These are phyloP conservation scores for Acanthurus lineatus DNA, from an alignment of 2,797 vertebrate genomes.

Conservation along the genomic window DNA sequence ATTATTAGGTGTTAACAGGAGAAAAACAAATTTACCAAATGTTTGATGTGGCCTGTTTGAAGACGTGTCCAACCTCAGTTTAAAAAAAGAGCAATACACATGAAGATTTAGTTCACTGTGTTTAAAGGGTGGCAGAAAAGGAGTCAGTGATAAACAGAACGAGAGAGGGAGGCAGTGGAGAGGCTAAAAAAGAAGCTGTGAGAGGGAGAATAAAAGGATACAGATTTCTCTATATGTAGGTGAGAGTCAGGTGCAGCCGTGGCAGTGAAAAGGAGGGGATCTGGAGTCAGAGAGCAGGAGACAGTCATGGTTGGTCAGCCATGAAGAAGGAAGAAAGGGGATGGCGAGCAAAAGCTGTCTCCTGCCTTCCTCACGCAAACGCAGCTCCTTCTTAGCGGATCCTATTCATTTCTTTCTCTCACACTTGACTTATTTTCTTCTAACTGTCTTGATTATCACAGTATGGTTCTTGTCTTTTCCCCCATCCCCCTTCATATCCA, in stretches of 20 bases:
- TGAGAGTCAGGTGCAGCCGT: constrained; percentile 33
- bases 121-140: background rate
- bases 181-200: constrained; percentile 8
- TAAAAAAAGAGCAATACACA: background rate
- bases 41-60: constrained; percentile 18
- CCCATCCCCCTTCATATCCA: background rate
- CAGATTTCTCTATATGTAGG: constrained; percentile 20
- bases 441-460: constrained; percentile 32
- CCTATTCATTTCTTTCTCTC: constrained; percentile 4
- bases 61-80: constrained; percentile 17
- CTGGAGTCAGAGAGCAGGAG: constrained; percentile 29
- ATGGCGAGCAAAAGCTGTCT: constrained; percentile 44
- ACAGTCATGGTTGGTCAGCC: constrained; percentile 49
- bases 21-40: background rate
- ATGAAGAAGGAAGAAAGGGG: constrained; percentile 19
- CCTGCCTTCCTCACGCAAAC: constrained; percentile 1
- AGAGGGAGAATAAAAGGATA: background rate
- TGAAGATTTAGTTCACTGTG: constrained; percentile 11
- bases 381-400: constrained; percentile 5
- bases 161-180: background rate
- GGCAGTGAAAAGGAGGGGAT: constrained; percentile 30
- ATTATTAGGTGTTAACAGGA: background rate
- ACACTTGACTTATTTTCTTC: constrained; percentile 1
- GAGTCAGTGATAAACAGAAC: background rate
- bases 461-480: constrained; percentile 1